These are phyloP conservation scores for Poecilia latipinna DNA, from an alignment of 2,113 vertebrate genomes.

Conservation along the genomic window DNA sequence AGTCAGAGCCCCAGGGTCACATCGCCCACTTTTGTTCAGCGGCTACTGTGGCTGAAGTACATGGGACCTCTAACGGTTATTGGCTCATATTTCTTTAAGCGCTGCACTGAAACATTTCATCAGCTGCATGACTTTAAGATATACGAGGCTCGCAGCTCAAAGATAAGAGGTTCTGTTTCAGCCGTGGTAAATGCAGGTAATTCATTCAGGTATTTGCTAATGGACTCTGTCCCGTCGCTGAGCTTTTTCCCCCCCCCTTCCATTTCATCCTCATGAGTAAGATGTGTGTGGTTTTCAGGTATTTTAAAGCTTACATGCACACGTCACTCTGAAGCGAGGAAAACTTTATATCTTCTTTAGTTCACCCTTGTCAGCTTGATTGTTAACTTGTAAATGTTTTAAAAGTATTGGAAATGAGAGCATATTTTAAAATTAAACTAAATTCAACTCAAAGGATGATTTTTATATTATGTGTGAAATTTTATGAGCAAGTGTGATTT, in stretches of 20 bases:
- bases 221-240: background rate
- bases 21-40: conserved; percentile 24
- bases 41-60: conserved; percentile 12
- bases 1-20: conserved; percentile 24
- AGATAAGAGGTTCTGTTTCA: conserved; percentile 19
- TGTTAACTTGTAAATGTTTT: background rate
- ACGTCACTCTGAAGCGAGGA: too few relatives aligned
- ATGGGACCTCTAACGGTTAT: conserved; percentile 15
- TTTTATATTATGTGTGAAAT: background rate
- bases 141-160: conserved; percentile 4
- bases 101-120: conserved; percentile 14
- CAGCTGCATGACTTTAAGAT: conserved; percentile 9
- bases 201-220: conserved; percentile 12
- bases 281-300: background rate
- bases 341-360: background rate
- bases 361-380: background rate
- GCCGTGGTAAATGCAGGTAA: conserved; percentile 22
- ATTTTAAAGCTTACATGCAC: conserved; percentile 1
- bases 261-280: conserved; percentile 19
- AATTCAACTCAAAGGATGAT: background rate
- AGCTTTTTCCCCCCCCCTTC: background rate
- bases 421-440: background rate
- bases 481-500: background rate
- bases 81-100: conserved; percentile 34
- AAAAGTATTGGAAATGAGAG: background rate